A percentile compares a stretch with the other conserved stretches of the same genome.
phyloP scores from a whole-genome alignment of 2,113 vertebrate genomes.

The Catagonus wagneri region DNA sequence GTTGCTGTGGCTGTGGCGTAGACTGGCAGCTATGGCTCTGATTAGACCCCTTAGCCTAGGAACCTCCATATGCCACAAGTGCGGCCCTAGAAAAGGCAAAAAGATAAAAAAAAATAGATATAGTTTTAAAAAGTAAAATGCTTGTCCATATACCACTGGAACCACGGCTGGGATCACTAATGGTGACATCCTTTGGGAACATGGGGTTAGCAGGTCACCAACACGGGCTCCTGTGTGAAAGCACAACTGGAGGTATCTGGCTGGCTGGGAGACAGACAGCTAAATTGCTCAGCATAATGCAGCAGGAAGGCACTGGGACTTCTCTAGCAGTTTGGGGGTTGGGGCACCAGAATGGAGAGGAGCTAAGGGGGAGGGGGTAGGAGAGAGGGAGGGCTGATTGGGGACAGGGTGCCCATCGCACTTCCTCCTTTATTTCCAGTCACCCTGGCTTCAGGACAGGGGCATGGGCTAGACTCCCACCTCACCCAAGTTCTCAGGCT shows the following conservation, averaged over 20 bases:
- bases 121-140: neutral
- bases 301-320: neutral
- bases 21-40: too few species aligned
- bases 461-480: neutral
- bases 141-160: neutral
- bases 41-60: too few species aligned
- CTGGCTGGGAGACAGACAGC: neutral
- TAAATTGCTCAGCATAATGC: neutral
- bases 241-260: neutral
- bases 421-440: neutral
- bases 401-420: neutral
- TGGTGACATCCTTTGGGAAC: neutral
- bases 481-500: neutral
- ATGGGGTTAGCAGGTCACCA: neutral
- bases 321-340: neutral
- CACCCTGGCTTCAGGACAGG: neutral
- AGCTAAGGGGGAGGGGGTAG: neutral
- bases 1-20: too few species aligned
- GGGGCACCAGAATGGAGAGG: neutral
- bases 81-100: neutral
- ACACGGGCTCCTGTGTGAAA: neutral
- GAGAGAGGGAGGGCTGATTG: too few species aligned
- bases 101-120: neutral
- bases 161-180: neutral
- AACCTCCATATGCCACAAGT: too few species aligned